Evolutionary conservation across 2,888 invertebrate genomes (phyloP), one percentile per base, ranked within the genome.

Genomic region (Gymnosoma rotundatum): DNA sequence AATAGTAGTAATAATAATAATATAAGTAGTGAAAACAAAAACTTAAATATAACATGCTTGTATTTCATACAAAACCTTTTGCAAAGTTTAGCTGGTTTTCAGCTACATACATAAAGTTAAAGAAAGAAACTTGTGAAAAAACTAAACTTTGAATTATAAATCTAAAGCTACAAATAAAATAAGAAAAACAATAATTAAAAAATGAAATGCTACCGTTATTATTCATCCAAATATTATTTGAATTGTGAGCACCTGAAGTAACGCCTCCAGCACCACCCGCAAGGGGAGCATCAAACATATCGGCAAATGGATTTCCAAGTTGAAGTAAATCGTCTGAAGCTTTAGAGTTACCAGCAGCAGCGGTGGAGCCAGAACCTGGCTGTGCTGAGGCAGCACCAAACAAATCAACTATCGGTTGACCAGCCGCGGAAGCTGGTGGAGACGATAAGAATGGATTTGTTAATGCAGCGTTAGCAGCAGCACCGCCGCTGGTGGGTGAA

Each of bases 221-320:
- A 90, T 92, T 91, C 91, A 92, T 92, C 93, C 93, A 93, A 88
- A 93, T 91, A 90, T 93, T 93, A 90, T 92, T 92, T 89, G 92
- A 90, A 89, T 90, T 89, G 87, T 89, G 89, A 89, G 90, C 90
- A 87, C 87, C 89, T 91, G 88, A 83, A 78, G 81, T 74, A 78
- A 84, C 78, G 70, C 86, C 86, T 86, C 88, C 89, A 75, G 82
- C 87, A 60, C 90, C 89, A 72, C 91, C 91, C 63, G 89, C 90
- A 50, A 94, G 94, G 89, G 96, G 95, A 94, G 96, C 95, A 89
- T 97, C 96, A 90, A 96, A 96, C 95, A 96, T 96, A 89, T 97
- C 96, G 50, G 97, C 96, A 91, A 98, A 98, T 12, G 98, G 98
- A 93, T 98, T 98, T 60, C 96, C 96, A 86, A 98, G 93, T 89